Base-by-base conservation (phyloP, 2,888 invertebrate species). In the Salpingus planirostris region DNA sequence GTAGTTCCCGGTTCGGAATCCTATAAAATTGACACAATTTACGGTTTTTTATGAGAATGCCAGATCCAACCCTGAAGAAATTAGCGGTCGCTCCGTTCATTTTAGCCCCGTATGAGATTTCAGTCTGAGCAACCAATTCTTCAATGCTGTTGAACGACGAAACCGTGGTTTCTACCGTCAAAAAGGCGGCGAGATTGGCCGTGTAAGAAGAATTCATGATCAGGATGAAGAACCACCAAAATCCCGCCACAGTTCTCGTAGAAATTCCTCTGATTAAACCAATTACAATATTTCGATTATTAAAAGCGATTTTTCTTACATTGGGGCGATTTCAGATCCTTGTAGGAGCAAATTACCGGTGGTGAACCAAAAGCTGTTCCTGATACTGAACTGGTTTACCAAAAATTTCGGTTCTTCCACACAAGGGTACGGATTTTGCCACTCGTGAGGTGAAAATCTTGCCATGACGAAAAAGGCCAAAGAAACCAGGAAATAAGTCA, bases 41-140 rank as follows among this genome's bases (percentile, higher is more conserved):
- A n/a, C n/a, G n/a, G n/a, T n/a, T n/a, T n/a, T n/a, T n/a, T n/a
- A n/a, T n/a, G n/a, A n/a, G n/a, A n/a, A n/a, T n/a, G n/a, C n/a
- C n/a, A n/a, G n/a, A n/a, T n/a, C n/a, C 55, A 67, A 91, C 93
- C 71, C 80, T 76, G 57, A 96, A 96, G 59, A 93, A 97, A 31
- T 77, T 76, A 31, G 77, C 78, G 0, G 96, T 96, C 4, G 92
- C 86, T 11, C 95, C 95, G 24, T 74, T 77, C n/a, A 59, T 66
- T 53, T 91, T 83, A 0, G 87, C 84, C 0, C 95, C 95, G 60
- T 91, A 96, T 47, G 80, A 73, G 24, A 96, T 88, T 15, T 73
- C 77, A 10, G 80, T 80, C 44, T 90, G 88, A 46, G 72, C 74
- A 0, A 87, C 81, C 38, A 96, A 69, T 57, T 92, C 93, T 33